A percentile compares a stretch with the other conserved stretches of the same genome.
Evolutionary conservation across 2,888 invertebrate genomes (phyloP).

Genomic region (Ectemnius continuus): DNA sequence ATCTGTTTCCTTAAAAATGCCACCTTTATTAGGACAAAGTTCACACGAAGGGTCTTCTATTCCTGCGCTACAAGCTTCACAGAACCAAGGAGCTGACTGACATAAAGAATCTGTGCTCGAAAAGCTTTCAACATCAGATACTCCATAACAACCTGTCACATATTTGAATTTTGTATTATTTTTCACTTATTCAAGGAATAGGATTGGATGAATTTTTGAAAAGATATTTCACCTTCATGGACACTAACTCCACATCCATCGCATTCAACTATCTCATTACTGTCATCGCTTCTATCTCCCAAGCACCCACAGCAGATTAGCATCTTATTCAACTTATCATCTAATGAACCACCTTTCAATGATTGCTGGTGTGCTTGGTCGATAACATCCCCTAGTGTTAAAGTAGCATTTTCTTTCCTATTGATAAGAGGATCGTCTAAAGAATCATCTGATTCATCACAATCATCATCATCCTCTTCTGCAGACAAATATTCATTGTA

Average conservation of each 20-base stretch:
- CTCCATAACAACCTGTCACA: constrained; percentile 91
- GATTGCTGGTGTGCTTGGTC: constrained; percentile 79
- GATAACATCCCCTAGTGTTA: constrained; percentile 79
- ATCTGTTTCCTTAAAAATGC: constrained; percentile 97
- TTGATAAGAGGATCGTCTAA: constrained; percentile 74
- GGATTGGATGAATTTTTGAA: too few species aligned
- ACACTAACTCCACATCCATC: constrained; percentile 98
- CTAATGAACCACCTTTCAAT: constrained; percentile 74
- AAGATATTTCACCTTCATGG: constrained; percentile 87
- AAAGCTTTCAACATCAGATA: constrained; percentile 93
- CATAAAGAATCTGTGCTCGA: constrained; percentile 96
- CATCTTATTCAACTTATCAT: constrained; percentile 82
- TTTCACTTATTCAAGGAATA: too few species aligned
- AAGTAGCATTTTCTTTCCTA: constrained; percentile 72
- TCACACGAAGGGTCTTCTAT: constrained; percentile 94
- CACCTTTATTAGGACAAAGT: constrained; percentile 95
- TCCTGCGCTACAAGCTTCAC: constrained; percentile 97
- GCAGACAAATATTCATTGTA: background rate
- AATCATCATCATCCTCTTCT: constrained; percentile 51
- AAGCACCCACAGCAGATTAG: constrained; percentile 95
- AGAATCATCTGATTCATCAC: constrained; percentile 74
- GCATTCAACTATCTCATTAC: constrained; percentile 98
- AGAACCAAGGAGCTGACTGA: constrained; percentile 99
- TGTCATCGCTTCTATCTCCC: constrained; percentile 94
- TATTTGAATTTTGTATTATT: background rate